Conservation (phyloP, 2,113 vertebrate genomes). For the Notiomystis cincta region DNA sequence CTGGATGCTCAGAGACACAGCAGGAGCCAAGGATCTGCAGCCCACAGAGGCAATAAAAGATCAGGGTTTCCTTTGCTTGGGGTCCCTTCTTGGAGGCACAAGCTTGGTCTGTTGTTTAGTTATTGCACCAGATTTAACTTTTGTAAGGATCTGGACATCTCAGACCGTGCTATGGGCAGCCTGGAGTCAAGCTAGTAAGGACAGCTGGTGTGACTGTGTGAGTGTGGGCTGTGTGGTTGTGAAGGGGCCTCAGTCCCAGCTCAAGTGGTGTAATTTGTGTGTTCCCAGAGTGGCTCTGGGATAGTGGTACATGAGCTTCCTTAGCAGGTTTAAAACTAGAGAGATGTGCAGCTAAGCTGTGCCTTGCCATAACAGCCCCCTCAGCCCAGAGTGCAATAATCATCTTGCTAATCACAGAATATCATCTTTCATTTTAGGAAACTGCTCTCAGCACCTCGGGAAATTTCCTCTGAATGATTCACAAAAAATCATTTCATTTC, state of each 20-base stretch:
- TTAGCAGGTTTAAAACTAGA: neutral
- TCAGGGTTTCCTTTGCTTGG: neutral
- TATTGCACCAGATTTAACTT: neutral
- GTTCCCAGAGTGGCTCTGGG: neutral
- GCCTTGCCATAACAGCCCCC: neutral
- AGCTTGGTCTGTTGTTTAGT: neutral
- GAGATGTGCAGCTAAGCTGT: neutral
- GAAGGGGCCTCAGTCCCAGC: neutral
- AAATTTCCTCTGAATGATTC: conserved; percentile 3
- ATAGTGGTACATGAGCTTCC: neutral
- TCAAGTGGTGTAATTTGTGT: too few relatives aligned
- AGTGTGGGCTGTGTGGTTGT: neutral
- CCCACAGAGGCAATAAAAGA: neutral
- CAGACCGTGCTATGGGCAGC: neutral
- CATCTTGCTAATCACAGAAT: neutral
- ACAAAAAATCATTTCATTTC: neutral
- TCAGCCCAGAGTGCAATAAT: neutral
- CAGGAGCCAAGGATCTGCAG: neutral
- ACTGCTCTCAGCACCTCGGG: neutral
- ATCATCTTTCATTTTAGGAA: conserved; percentile 28
- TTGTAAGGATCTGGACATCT: neutral
- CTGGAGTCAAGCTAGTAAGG: neutral
- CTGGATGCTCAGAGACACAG: neutral
- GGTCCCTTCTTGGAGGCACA: neutral
- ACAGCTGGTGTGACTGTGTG: neutral